Percentiles rank a stretch among this genome's conserved stretches.
Conservation (phyloP, 2,888 invertebrate species). For the Aspidiotus rigidus region DNA sequence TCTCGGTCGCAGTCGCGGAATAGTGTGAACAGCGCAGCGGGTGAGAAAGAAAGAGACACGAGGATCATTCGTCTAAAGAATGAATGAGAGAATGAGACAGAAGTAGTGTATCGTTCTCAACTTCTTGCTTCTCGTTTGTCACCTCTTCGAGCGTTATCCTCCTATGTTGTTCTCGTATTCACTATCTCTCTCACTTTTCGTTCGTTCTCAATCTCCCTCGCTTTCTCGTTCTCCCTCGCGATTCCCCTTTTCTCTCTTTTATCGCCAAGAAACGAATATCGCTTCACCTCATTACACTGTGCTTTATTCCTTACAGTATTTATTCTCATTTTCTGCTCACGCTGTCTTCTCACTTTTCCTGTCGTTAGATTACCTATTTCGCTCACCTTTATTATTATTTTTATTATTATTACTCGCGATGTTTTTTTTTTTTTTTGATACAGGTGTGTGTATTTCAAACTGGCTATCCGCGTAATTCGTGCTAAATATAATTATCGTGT, state of each 20-base stretch:
- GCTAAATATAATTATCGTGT: too few relatives aligned
- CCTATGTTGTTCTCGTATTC: too few relatives aligned
- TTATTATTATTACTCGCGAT: neutral
- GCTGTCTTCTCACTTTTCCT: constrained; percentile 6
- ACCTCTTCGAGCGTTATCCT: too few relatives aligned
- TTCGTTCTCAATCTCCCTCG: neutral
- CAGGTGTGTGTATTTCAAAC: too few relatives aligned
- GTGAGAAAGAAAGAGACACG: neutral
- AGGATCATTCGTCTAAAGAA: too few relatives aligned
- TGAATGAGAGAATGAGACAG: too few relatives aligned
- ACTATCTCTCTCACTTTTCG: too few relatives aligned
- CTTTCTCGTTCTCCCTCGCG: neutral
- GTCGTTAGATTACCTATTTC: constrained; percentile 25
- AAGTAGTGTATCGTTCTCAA: constrained; percentile 24
- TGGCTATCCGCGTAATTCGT: too few relatives aligned
- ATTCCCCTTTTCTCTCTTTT: constrained; percentile 6
- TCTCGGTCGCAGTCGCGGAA: neutral
- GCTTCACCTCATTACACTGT: constrained; percentile 34
- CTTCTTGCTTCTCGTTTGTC: constrained; percentile 12
- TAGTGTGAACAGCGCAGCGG: neutral
- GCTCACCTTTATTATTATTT: constrained; percentile 26
- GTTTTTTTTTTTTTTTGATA: too few relatives aligned
- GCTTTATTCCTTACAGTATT: constrained; percentile 20
- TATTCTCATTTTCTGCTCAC: constrained; percentile 6
- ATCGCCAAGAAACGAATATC: constrained; percentile 32